phyloP scores from a whole-genome alignment of 2,797 vertebrate species.

The Epinephelus awoara region DNA sequence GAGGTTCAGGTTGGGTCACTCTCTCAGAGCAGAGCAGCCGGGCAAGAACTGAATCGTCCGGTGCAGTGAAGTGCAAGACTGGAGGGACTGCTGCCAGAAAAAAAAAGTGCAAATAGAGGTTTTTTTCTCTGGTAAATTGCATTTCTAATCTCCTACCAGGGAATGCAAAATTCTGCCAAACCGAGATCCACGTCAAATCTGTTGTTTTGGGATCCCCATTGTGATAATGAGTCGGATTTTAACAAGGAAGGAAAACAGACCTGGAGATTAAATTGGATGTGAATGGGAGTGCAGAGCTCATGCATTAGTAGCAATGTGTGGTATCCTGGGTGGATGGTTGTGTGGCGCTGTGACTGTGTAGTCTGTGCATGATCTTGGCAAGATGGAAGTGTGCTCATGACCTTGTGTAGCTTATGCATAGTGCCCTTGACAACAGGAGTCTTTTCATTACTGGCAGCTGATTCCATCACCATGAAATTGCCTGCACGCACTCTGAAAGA shows the following conservation, averaged over 20 bases:
- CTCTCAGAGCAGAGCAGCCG: constrained; percentile 13
- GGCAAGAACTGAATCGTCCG: constrained; percentile 28
- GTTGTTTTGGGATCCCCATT: constrained; percentile 39
- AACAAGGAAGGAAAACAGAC: constrained; percentile 40
- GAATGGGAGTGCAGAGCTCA: constrained; percentile 25
- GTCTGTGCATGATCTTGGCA: constrained; percentile 24
- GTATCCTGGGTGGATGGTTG: constrained; percentile 1
- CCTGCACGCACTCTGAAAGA: constrained; percentile 49
- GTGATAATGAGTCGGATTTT: constrained; percentile 33
- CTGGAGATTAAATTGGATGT: constrained; percentile 32
- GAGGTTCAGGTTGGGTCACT: constrained; percentile 62
- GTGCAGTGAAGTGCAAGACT: constrained; percentile 34
- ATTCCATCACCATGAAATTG: constrained; percentile 70
- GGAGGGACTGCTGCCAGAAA: constrained; percentile 48
- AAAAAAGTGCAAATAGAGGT: constrained; percentile 2
- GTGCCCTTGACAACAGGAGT: constrained; percentile 61
- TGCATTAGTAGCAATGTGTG: background rate
- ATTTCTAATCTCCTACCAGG: constrained; percentile 33
- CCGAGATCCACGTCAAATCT: constrained; percentile 31
- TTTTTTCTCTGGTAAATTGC: background rate
- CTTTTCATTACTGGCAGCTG: constrained; percentile 63
- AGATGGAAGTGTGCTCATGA: constrained; percentile 55
- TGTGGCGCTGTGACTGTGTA: background rate
- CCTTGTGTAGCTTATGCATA: constrained; percentile 51
- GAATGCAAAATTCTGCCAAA: constrained; percentile 31